phyloP scores from a whole-genome alignment of 2,113 vertebrate genomes.

The Laticauda colubrina region DNA sequence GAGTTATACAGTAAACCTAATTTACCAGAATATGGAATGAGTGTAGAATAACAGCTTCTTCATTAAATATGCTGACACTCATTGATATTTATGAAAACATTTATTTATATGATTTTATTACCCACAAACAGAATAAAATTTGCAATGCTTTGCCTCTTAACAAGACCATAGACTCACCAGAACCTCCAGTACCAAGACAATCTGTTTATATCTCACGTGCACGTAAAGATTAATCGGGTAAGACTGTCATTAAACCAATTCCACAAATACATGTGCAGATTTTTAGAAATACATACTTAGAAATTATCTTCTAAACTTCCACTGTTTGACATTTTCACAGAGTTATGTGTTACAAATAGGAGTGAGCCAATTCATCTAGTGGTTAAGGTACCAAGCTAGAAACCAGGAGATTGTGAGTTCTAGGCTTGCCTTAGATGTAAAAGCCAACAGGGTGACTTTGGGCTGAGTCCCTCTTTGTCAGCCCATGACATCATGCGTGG shows the following conservation, averaged over 20 bases:
- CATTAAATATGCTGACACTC: background rate
- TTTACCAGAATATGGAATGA: background rate
- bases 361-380: background rate
- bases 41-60: background rate
- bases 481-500: background rate
- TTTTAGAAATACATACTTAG: background rate
- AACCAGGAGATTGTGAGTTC: background rate
- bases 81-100: background rate
- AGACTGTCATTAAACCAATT: background rate
- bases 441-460: background rate
- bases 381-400: background rate
- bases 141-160: background rate
- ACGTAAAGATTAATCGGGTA: background rate
- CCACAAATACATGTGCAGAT: background rate
- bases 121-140: background rate
- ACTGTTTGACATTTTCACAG: background rate
- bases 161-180: background rate
- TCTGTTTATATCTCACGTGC: background rate
- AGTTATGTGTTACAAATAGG: background rate
- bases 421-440: background rate
- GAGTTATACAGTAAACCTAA: background rate
- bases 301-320: background rate
- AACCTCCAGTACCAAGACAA: background rate
- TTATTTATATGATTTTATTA: background rate
- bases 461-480: background rate